Base-by-base conservation (phyloP, 2,113 vertebrate genomes). In the Colistium nudipinnis region DNA sequence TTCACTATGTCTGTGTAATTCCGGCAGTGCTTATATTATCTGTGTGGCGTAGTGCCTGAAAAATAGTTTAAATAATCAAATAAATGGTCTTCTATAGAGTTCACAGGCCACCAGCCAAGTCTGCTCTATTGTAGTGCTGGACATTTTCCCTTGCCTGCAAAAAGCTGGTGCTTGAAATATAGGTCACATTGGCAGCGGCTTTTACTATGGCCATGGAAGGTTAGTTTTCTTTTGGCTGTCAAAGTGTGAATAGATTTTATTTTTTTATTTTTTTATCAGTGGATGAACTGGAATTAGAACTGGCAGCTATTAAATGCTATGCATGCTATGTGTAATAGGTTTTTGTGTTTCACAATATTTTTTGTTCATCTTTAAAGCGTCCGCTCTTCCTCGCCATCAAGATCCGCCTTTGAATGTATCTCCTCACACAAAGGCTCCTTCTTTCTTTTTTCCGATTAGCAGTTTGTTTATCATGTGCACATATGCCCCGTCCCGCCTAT, bases 61-160 rank as follows among this genome's bases (percentile, higher is more conserved):
- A 69, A 84, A 54, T 1, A 36, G 73, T 82, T 87, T 84, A 89
- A 88, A 86, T 64, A 14, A 10, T 85, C 85, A 83, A 84, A 64
- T 56, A 74, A 76, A 53, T 2, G 36, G 74, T 48, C 33, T 71
- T 62, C 62, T 53, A 49, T 27, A 61, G 52, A 79, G 73, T 81
- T 83, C 52, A 66, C 30, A 60, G 68, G 74, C 61, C 74, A 53
- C 33, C 71, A 36, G 83, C 88, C 90, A 83, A 72, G 45, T 68
- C 41, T 35, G 17, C 56, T 70, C 54, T 36, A 33, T 79, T 76
- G 78, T 65, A 70, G 62, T 73, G 57, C 49, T 35, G 3, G 14
- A 48, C 57, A 47, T 72, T 62, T 73, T 55, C 57, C 47, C 55
- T 74, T 67, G 48, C 70, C 38, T 76, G 64, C 39, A 64, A 78